Evolutionary conservation across 2,888 invertebrate genomes (phyloP), one percentile per base, ranked within the genome.

Genomic region (Luperina nickerlii): DNA sequence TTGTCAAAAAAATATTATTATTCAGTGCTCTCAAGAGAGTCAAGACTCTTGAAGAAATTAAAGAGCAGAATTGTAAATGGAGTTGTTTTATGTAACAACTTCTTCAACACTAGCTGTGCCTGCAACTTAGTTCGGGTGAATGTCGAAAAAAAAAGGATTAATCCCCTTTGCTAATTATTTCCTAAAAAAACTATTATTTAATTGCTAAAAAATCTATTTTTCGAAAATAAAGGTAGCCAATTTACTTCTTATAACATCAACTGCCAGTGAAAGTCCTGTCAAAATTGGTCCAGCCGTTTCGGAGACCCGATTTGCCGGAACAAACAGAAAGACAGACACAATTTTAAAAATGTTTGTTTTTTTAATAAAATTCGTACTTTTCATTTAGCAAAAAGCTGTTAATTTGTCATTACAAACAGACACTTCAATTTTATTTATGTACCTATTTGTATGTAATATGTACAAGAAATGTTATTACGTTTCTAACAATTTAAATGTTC

Each of bases 1-100:
- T 86, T 83, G 84, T 79, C 71, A 79, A 71, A 79, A 75, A 74
- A 87, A 83, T 79, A 74, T 82, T 79, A 74, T 82, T 71, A 60
- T 83, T 57, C 70, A 74, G 74, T 51, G 24, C 65, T 69, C 60
- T 48, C 83, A 8, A 27, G 78, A 78, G 76, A 45, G n/a, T 70
- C n/a, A 27, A 65, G 71, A 74, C 74, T 76, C 67, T 83, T 74
- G 20, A 84, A 85, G 74, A 84, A 84, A 84, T 87, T 87, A 84
- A 80, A 80, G 73, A 76, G 75, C 54, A 77, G 75, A 74, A 83
- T 83, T 85, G 69, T 69, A 88, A 85, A 82, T 82, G 27, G 60
- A 75, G 54, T 78, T 78, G 79, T 74, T 78, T 72, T 68, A 78
- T 71, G 63, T 82, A 68, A 76, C 24, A 48, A 48, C 48, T 48